phyloP scores from a whole-genome alignment of 2,888 invertebrate genomes.

The Baronia brevicornis region DNA sequence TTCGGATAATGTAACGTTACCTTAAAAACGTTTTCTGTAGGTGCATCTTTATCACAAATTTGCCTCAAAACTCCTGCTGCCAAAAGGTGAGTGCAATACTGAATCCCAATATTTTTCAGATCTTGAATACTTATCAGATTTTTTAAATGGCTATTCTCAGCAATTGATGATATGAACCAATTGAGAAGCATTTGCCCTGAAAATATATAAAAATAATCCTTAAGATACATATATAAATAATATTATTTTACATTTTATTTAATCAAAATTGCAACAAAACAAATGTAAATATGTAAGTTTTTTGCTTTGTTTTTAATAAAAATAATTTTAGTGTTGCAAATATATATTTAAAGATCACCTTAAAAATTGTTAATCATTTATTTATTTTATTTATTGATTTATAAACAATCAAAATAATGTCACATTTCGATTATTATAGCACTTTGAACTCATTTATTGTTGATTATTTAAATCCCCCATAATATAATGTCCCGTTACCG shows the following conservation, averaged over 20 bases:
- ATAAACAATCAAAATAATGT: slow-evolving; percentile 5
- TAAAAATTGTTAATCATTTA: too few relatives aligned
- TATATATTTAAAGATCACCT: too few relatives aligned
- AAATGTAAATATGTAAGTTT: too few relatives aligned
- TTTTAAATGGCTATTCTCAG: slow-evolving; percentile 80
- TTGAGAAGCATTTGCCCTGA: slow-evolving; percentile 94
- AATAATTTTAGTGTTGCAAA: too few relatives aligned
- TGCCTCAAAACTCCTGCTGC: slow-evolving; percentile 90
- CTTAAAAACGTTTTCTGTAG: slow-evolving; percentile 81
- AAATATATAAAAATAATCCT: slow-evolving; percentile 32
- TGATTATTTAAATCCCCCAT: too few relatives aligned
- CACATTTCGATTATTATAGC: too few relatives aligned
- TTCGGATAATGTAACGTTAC: slow-evolving; percentile 51
- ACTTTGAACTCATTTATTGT: too few relatives aligned
- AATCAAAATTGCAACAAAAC: too few relatives aligned
- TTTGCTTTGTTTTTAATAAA: too few relatives aligned
- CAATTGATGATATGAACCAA: slow-evolving; percentile 88
- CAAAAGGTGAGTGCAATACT: slow-evolving; percentile 91
- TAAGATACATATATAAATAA: slow-evolving; percentile 8
- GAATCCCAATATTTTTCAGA: slow-evolving; percentile 83
- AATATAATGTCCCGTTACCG: too few relatives aligned
- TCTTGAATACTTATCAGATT: slow-evolving; percentile 81
- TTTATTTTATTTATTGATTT: too few relatives aligned
- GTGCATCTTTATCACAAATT: slow-evolving; percentile 83
- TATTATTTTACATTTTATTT: slow-evolving; percentile 3